Base-by-base conservation (phyloP, 2,888 invertebrate genomes). In the Leptopilina myrica region DNA sequence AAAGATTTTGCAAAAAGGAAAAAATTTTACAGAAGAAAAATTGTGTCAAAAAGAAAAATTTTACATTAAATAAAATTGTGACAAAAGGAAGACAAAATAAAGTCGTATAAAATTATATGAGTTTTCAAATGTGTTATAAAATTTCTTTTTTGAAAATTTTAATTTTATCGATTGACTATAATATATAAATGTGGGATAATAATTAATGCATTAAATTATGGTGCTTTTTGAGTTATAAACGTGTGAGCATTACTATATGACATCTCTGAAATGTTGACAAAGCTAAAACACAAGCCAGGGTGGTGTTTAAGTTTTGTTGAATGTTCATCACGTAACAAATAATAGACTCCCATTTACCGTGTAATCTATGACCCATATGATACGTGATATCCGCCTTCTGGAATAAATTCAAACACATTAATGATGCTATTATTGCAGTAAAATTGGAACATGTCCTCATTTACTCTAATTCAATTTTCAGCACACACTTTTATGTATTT, bases 391-490 rank as follows among this genome's bases (percentile, higher is more conserved):
- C 49, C 49, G 8, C 11, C 20, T 9, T 53, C 20, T 53, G 4
- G 20, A 49, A 53, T 26, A 53, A 69, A 69, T 53, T 49, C 26
- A 20, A 33, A 33, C 69, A 53, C 53, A 69, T 69, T 56, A 33
- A 69, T 69, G 53, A 69, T 69, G 26, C 53, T 69, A 69, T 69
- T 56, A 69, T 14, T 56, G 53, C 26, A n/a, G 53, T 69, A 53
- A 69, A 73, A 56, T 56, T 73, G n/a, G 53, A 56, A 69, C 69
- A 26, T 49, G 15, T 20, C 20, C 67, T 69, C 7, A 69, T 69
- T 53, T n/a, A 53, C 53, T 33, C 4, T 26, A 56, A 33, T 69
- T 69, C 33, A 56, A 2, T 69, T 49, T 14, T 49, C 1, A 69
- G 15, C 46, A 69, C 8, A 53, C 26, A 26, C 12, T 53, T 33